Evolutionary conservation across 2,797 vertebrate genomes (phyloP), one percentile per base, ranked within the genome.

Genomic region (Spea hammondii): DNA sequence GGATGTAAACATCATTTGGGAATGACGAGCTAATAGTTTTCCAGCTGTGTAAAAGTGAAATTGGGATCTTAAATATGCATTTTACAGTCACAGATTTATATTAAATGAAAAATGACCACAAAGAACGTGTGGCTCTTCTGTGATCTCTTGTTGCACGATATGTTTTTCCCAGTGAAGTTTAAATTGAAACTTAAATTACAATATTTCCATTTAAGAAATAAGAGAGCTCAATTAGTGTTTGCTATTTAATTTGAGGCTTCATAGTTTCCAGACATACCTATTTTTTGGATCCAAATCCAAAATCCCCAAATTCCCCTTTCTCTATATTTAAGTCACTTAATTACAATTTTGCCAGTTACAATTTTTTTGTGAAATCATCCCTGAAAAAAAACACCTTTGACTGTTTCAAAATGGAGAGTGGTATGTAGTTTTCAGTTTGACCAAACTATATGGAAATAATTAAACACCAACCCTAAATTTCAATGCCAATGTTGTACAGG

Each of bases 1-100:
- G 73, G 50, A 55, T 47, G 10, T 65, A 51, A 74, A 45, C 49
- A 74, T 75, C 72, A 74, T 57, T 55, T 45, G 51, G 8, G 65
- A 48, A 14, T 55, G 17, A 66, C 65, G 46, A 53, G 14, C 12
- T 66, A 48, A 73, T 44, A 53, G 53, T 14, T 67, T 11, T 67
- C 50, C 5, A 74, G 45, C 13, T 4, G 12, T n/a, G 45, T 50
- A 53, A 65, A n/a, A 75, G 49, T 74, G 46, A 44, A 49, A 10
- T n/a, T 64, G 64, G 5, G 50, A 6, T 44, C 17, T 65, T 57
- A 65, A 14, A 14, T n/a, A 67, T 48, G 47, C 5, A 45, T 45
- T 74, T 74, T 74, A 60, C 72, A 74, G 54, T 65, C n/a, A 48
- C 32, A 12, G 11, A 47, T n/a, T 48, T 67, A 11, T 48, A 11